These are phyloP conservation scores for Phasia obesa DNA, from an alignment of 2,888 invertebrate genomes.

Conservation along the genomic window DNA sequence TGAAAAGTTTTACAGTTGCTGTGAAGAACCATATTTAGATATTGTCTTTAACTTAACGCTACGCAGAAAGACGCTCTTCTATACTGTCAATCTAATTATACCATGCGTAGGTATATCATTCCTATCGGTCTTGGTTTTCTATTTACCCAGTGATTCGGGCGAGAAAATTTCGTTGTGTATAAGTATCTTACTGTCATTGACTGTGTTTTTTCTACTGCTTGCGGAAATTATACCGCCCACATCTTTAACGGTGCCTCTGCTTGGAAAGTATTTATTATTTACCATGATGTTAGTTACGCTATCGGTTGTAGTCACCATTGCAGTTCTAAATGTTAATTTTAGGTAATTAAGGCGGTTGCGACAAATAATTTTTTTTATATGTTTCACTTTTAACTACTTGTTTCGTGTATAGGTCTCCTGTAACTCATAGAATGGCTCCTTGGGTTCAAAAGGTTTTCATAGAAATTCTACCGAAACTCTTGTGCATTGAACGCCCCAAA, in stretches of 20 bases:
- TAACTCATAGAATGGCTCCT: conserved; percentile 95
- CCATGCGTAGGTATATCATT: conserved; percentile 98
- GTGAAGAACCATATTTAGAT: conserved; percentile 98
- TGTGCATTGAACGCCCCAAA: conserved; percentile 94
- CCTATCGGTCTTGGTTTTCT: conserved; percentile 98
- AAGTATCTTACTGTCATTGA: conserved; percentile 94
- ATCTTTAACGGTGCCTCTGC: conserved; percentile 93
- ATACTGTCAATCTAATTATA: conserved; percentile 98
- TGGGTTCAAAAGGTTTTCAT: conserved; percentile 95
- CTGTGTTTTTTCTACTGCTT: conserved; percentile 96
- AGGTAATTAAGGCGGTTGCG: conserved; percentile 79
- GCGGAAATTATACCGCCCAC: conserved; percentile 98
- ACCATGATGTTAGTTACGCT: conserved; percentile 97
- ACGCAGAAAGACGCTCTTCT: conserved; percentile 97
- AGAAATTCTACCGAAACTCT: conserved; percentile 91
- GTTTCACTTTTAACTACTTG: not conserved
- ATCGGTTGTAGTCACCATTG: conserved; percentile 96
- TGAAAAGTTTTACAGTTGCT: conserved; percentile 97
- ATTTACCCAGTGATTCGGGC: conserved; percentile 98
- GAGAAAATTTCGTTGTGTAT: conserved; percentile 99
- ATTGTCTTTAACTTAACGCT: conserved; percentile 98
- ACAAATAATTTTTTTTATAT: not conserved
- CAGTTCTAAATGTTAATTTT: conserved; percentile 96
- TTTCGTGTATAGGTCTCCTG: conserved; percentile 87
- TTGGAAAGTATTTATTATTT: conserved; percentile 96